A percentile compares a stretch with the other conserved stretches of the same genome.
phyloP scores from a whole-genome alignment of 2,797 vertebrate genomes.

The Thaleichthys pacificus region DNA sequence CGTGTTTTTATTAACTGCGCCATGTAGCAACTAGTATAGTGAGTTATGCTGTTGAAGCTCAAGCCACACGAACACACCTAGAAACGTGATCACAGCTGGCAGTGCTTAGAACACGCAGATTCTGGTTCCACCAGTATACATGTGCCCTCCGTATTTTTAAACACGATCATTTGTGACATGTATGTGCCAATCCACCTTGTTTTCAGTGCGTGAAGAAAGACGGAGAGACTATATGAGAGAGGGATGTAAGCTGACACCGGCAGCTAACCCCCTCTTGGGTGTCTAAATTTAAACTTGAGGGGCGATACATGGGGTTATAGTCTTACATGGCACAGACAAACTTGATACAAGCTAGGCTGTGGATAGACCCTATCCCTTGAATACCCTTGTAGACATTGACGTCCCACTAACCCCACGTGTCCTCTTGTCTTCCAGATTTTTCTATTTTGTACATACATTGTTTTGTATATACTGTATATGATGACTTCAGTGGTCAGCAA shows the following conservation, averaged over 20 bases:
- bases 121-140: not conserved
- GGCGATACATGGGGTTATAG: conserved; percentile 70
- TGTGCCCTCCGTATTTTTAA: not conserved
- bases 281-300: conserved; percentile 78
- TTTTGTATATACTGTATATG: conserved; percentile 99
- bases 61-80: no score
- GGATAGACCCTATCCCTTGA: not conserved
- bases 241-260: conserved; percentile 75
- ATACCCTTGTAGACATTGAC: not conserved
- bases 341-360: conserved; percentile 42
- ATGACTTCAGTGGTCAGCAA: conserved; percentile 97
- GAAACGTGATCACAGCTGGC: no score
- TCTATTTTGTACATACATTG: conserved; percentile 99
- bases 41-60: not conserved
- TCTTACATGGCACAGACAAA: conserved; percentile 69
- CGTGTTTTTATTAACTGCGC: not conserved
- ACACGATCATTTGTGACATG: not conserved
- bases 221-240: conserved; percentile 14
- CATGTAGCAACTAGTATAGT: not conserved
- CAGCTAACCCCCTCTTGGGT: conserved; percentile 62
- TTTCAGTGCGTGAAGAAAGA: conserved; percentile 45
- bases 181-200: conserved; percentile 10
- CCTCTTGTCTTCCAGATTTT: conserved; percentile 81
- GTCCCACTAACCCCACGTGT: not conserved
- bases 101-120: no score